Evolutionary conservation across 2,113 vertebrate genomes (phyloP), one percentile per base, ranked within the genome.

Genomic region (Thalassoma bifasciatum): DNA sequence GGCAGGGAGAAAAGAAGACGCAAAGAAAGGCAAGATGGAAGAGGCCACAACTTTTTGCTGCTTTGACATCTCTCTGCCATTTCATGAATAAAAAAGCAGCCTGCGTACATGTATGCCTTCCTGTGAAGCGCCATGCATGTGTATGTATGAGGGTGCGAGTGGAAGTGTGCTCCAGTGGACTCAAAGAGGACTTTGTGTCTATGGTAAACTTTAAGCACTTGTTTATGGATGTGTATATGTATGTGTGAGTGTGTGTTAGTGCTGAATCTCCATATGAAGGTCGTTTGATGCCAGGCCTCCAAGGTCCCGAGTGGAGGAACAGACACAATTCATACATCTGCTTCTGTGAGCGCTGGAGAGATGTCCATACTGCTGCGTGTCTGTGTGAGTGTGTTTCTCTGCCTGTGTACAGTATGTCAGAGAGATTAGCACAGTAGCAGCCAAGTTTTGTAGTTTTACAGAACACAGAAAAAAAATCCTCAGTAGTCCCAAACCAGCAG

Each of bases 401-500:
- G 47, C 17, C n/a, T 65, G 36, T 63, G 75, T 42, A 23, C 14
- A 37, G 60, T 30, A 38, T 74, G 65, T 87, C 53, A 47, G 68
- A 51, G 59, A 70, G 73, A 72, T 81, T 68, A 68, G 53, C 61
- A 0, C 59, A 62, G 42, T 50, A 57, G 70, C 62, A 69, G 87
- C 79, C 82, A 84, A 77, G 69, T 75, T 77, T 77, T 53, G 50
- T 46, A 68, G 76, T 72, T 85, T 68, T 52, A 65, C 69, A 71
- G 75, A 77, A 66, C 73, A 82, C 65, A 61, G 68, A 49, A 72
- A 61, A 68, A 49, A 49, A 49, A 46, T 13, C 26, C 5, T 0
- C 23, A 86, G 79, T 66, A 49, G 79, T 90, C 81, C 75, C 82
- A 75, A 62, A 50, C 61, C 62, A 40, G 72, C 76, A 64, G 51